These are phyloP conservation scores for Bothrops jararaca DNA, from an alignment of 2,113 vertebrate species.

Conservation along the genomic window DNA sequence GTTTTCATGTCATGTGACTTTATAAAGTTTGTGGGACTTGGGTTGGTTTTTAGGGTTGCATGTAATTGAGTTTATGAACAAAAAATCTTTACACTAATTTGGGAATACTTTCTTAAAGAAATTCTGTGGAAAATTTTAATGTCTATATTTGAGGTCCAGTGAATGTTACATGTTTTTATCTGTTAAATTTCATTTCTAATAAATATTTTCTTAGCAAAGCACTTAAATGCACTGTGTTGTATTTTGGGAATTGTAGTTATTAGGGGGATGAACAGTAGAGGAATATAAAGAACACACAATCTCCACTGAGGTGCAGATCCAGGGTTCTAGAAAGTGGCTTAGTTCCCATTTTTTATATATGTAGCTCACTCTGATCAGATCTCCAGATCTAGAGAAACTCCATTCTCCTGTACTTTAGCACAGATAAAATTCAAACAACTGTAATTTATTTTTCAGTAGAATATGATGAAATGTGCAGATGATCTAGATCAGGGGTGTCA, in stretches of 20 bases:
- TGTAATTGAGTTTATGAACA: constrained; percentile 63
- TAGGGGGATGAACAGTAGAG: constrained; percentile 19
- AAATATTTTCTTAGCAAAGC: constrained; percentile 72
- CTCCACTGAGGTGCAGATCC: neutral
- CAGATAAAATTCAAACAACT: neutral
- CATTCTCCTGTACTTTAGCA: neutral
- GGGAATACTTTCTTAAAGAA: constrained; percentile 59
- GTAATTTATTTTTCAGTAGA: neutral
- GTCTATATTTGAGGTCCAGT: constrained; percentile 64
- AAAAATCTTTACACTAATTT: constrained; percentile 60
- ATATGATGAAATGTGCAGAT: neutral
- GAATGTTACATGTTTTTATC: constrained; percentile 67
- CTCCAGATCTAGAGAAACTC: neutral
- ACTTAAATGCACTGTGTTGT: constrained; percentile 46
- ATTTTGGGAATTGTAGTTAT: constrained; percentile 32
- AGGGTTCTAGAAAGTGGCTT: neutral
- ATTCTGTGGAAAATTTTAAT: constrained; percentile 63
- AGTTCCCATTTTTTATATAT: neutral
- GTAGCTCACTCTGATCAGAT: neutral
- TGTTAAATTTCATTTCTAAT: constrained; percentile 67
- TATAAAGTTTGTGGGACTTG: constrained; percentile 34
- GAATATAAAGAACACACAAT: neutral
- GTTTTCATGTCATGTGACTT: constrained; percentile 56
- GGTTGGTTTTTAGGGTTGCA: constrained; percentile 54
- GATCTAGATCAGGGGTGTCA: neutral